Evolutionary conservation across 2,888 invertebrate species (phyloP).

Genomic region (Parnassius mnemosyne): DNA sequence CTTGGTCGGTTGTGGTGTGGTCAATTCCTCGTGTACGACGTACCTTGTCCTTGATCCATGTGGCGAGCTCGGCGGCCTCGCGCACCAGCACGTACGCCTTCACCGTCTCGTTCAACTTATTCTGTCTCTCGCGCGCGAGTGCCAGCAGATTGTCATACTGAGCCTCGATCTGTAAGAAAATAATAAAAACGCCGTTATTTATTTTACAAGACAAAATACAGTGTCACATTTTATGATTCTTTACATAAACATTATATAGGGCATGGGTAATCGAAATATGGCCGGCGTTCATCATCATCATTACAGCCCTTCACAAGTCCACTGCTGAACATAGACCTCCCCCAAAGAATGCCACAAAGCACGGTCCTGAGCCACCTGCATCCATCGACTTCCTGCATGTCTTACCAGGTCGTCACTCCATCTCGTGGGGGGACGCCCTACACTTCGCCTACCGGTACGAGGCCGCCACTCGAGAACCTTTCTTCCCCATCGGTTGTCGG

Average conservation of each 20-base stretch:
- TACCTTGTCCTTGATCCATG: conserved; percentile 98
- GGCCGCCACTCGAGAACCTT: no score
- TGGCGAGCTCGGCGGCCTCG: conserved; percentile 97
- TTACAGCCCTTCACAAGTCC: no score
- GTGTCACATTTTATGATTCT: background rate
- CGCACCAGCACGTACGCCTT: conserved; percentile 98
- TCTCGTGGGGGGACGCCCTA: no score
- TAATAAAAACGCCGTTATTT: background rate
- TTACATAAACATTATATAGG: background rate
- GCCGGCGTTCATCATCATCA: no score
- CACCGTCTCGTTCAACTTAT: conserved; percentile 97
- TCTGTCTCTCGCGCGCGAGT: conserved; percentile 93
- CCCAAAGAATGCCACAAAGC: no score
- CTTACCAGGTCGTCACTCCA: no score
- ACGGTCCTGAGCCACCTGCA: no score
- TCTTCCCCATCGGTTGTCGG: no score
- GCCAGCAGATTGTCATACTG: conserved; percentile 95
- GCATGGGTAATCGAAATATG: background rate
- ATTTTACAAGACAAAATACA: background rate
- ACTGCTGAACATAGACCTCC: no score
- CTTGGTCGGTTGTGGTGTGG: no score
- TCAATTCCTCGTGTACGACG: background rate
- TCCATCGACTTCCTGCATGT: no score
- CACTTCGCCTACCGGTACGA: no score
- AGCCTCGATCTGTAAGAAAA: conserved; percentile 87